Percentiles rank a stretch among this genome's conserved stretches.
phyloP scores from a whole-genome alignment of 1,140 invertebrate genomes.

The Stegodyphus mimosarum region DNA sequence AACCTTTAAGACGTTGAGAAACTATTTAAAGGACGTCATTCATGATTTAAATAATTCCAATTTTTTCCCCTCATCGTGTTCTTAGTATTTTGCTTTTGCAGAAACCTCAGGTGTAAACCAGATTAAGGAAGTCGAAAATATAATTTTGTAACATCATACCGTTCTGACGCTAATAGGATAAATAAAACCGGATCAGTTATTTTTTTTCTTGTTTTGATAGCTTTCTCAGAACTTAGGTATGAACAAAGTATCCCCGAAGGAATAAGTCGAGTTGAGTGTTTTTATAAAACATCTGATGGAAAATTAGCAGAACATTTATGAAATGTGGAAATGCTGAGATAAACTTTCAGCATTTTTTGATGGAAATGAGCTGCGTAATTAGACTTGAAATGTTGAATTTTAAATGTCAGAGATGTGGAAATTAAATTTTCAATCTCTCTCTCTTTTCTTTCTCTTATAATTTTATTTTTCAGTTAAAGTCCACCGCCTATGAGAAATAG shows the following conservation, averaged over 20 bases:
- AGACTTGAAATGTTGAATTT: conserved; percentile 56
- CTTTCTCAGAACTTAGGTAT: not conserved
- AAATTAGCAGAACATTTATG: conserved; percentile 28
- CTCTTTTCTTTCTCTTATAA: not conserved
- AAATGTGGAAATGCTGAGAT: conserved; percentile 38
- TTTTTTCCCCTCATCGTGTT: conserved; percentile 12
- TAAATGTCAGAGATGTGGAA: conserved; percentile 46
- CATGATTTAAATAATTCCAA: conserved; percentile 51
- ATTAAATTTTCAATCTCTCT: conserved; percentile 54
- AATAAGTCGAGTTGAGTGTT: conserved; percentile 22
- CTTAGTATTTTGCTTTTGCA: conserved; percentile 17
- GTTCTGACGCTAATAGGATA: conserved; percentile 45
- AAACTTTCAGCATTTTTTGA: conserved; percentile 46
- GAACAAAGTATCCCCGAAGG: conserved; percentile 25
- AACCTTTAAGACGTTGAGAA: conserved; percentile 20
- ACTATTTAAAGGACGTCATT: conserved; percentile 52
- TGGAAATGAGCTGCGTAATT: conserved; percentile 56
- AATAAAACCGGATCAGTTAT: conserved; percentile 47
- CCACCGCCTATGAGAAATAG: not conserved
- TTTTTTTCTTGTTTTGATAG: not conserved
- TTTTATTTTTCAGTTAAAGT: conserved; percentile 7
- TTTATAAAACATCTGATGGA: conserved; percentile 36
- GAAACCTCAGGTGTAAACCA: conserved; percentile 41
- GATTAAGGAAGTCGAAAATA: conserved; percentile 43
- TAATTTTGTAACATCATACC: conserved; percentile 56